Evolutionary conservation across 2,888 invertebrate species (phyloP).

Genomic region (Thyatira batis): DNA sequence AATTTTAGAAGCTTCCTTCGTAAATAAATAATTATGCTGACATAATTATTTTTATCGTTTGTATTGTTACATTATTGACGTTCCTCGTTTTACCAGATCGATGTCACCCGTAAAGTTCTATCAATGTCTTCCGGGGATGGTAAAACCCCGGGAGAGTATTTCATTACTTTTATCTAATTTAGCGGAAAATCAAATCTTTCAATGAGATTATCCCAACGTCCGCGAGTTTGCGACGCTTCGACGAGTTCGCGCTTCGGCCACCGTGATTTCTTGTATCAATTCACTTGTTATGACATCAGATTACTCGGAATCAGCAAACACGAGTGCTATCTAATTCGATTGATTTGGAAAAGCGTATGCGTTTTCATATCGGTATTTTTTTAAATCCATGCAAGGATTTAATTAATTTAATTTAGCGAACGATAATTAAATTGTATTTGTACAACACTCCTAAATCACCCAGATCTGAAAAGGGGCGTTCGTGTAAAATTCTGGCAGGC

Average conservation of each 20-base stretch:
- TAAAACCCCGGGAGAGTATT: slow-evolving; percentile 64
- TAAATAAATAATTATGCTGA: too few relatives aligned
- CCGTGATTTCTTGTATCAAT: slow-evolving; percentile 27
- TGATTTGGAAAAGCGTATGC: background rate
- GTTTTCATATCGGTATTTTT: background rate
- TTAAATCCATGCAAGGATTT: background rate
- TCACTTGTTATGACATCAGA: background rate
- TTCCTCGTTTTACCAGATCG: slow-evolving; percentile 20
- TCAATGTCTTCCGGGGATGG: slow-evolving; percentile 43
- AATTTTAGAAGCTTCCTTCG: too few relatives aligned
- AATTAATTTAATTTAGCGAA: background rate
- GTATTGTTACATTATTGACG: background rate
- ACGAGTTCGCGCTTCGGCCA: slow-evolving; percentile 43
- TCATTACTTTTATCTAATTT: slow-evolving; percentile 81
- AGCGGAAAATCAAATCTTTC: slow-evolving; percentile 80
- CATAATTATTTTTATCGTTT: background rate
- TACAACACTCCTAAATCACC: background rate
- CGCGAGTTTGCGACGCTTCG: slow-evolving; percentile 41
- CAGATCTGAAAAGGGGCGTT: background rate
- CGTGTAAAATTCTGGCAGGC: background rate
- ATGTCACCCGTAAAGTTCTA: slow-evolving; percentile 46
- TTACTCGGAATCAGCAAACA: background rate
- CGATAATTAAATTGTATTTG: background rate
- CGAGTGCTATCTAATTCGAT: background rate
- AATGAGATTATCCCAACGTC: slow-evolving; percentile 73